Percentiles rank a stretch among this genome's conserved stretches.
These are phyloP conservation scores for Channa argus DNA, from an alignment of 2,113 vertebrate genomes.

Conservation along the genomic window DNA sequence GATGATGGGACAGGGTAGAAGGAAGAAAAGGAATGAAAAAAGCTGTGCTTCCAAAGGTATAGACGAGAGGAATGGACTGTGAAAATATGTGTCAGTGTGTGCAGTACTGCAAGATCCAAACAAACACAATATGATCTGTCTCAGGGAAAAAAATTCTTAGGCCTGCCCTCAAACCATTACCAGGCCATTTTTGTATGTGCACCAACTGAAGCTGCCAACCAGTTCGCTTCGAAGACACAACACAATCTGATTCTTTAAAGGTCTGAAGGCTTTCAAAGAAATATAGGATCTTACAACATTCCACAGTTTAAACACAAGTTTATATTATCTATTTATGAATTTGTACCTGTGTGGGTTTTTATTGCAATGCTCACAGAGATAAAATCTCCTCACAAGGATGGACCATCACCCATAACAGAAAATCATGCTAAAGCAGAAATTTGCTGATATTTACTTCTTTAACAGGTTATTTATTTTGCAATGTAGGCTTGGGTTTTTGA, in stretches of 20 bases:
- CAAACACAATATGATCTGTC: slow-evolving; percentile 47
- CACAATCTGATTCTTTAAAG: slow-evolving; percentile 29
- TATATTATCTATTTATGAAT: slow-evolving; percentile 35
- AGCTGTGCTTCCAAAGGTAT: slow-evolving; percentile 24
- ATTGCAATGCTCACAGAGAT: not conserved
- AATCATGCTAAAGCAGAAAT: not conserved
- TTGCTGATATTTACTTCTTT: slow-evolving; percentile 24
- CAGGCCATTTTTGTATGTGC: slow-evolving; percentile 45
- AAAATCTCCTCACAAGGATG: slow-evolving; percentile 32
- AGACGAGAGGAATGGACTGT: slow-evolving; percentile 42
- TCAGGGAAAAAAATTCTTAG: slow-evolving; percentile 37
- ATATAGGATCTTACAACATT: slow-evolving; percentile 25
- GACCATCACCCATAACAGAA: not conserved
- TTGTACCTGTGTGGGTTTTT: slow-evolving; percentile 13
- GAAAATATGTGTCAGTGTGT: slow-evolving; percentile 58
- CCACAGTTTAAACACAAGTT: slow-evolving; percentile 15
- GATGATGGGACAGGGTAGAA: slow-evolving; percentile 19
- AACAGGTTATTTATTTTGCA: slow-evolving; percentile 8
- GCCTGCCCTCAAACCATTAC: slow-evolving; percentile 53
- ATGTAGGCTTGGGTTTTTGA: not conserved
- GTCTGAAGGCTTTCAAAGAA: slow-evolving; percentile 14
- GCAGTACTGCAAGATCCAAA: slow-evolving; percentile 43
- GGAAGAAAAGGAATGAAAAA: slow-evolving; percentile 34
- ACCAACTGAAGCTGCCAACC: slow-evolving; percentile 49
- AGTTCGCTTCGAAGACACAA: slow-evolving; percentile 43